These are phyloP conservation scores for Psylliodes chrysocephalus DNA, from an alignment of 2,888 invertebrate species.

Conservation along the genomic window DNA sequence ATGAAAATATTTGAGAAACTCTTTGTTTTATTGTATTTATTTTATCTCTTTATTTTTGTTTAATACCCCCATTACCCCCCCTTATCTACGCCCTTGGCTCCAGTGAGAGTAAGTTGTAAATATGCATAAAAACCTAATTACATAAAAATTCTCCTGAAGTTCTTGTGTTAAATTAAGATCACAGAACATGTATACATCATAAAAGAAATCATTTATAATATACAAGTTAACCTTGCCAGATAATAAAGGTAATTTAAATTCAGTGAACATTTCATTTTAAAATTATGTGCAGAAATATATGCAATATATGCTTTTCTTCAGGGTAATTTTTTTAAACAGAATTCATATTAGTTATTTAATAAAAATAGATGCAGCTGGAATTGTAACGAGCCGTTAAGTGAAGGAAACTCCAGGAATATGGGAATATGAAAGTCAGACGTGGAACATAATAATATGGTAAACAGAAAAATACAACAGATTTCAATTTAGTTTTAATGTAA, in stretches of 20 bases:
- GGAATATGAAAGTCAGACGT: not conserved
- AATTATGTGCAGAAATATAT: not conserved
- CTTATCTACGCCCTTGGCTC: too few relatives aligned
- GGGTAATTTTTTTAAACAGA: not conserved
- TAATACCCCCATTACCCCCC: too few relatives aligned
- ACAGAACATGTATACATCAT: not conserved
- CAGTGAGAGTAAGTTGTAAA: too few relatives aligned
- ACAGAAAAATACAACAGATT: too few relatives aligned
- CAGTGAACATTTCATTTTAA: not conserved
- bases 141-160: too few relatives aligned
- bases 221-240: not conserved
- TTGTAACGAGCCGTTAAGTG: not conserved
- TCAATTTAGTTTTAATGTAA: too few relatives aligned
- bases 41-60: too few relatives aligned
- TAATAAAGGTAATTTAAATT: not conserved
- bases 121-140: too few relatives aligned
- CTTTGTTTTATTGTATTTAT: too few relatives aligned
- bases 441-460: too few relatives aligned
- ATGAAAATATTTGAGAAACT: too few relatives aligned
- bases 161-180: too few relatives aligned
- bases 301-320: not conserved
- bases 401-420: not conserved
- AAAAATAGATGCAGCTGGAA: not conserved
- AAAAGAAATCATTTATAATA: not conserved
- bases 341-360: not conserved